Conservation (phyloP, 2,797 vertebrate species). For the Gobionotothen gibberifrons region DNA sequence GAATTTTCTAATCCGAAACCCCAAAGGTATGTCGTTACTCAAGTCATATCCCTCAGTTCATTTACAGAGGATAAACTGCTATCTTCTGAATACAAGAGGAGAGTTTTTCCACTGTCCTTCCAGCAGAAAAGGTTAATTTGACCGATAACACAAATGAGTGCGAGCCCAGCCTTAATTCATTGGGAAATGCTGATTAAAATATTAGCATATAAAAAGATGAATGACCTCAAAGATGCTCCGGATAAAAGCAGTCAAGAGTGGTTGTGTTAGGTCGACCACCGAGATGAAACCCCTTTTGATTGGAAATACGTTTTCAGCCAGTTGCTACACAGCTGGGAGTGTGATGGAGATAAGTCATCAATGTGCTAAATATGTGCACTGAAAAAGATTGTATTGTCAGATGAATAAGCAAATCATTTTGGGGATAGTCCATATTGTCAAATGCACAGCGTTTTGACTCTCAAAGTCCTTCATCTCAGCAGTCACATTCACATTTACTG, state of each 20-base stretch:
- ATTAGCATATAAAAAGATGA: constrained; percentile 83
- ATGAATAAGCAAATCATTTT: constrained; percentile 25
- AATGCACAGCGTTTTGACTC: constrained; percentile 26
- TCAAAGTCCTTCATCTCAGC: constrained; percentile 14
- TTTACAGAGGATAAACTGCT: not conserved
- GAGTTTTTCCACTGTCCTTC: constrained; percentile 57
- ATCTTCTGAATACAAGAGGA: not conserved
- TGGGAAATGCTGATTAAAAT: constrained; percentile 75
- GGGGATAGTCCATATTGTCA: constrained; percentile 14
- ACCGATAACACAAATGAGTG: constrained; percentile 70
- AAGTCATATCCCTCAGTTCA: constrained; percentile 6
- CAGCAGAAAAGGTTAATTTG: constrained; percentile 73
- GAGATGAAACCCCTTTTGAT: constrained; percentile 50
- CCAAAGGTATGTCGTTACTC: not conserved
- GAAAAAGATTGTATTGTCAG: not conserved
- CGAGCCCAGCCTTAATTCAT: constrained; percentile 61
- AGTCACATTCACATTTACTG: constrained; percentile 31
- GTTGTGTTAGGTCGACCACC: constrained; percentile 60
- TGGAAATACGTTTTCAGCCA: constrained; percentile 31
- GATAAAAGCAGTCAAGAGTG: constrained; percentile 78
- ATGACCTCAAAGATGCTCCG: constrained; percentile 73
- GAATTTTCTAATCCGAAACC: constrained; percentile 15
- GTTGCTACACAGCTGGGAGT: constrained; percentile 38
- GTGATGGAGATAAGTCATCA: constrained; percentile 45
- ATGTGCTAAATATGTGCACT: constrained; percentile 37